A percentile compares a stretch with the other conserved stretches of the same genome.
Evolutionary conservation across 1,140 invertebrate species (phyloP).

Genomic region (Drosophila truncata): DNA sequence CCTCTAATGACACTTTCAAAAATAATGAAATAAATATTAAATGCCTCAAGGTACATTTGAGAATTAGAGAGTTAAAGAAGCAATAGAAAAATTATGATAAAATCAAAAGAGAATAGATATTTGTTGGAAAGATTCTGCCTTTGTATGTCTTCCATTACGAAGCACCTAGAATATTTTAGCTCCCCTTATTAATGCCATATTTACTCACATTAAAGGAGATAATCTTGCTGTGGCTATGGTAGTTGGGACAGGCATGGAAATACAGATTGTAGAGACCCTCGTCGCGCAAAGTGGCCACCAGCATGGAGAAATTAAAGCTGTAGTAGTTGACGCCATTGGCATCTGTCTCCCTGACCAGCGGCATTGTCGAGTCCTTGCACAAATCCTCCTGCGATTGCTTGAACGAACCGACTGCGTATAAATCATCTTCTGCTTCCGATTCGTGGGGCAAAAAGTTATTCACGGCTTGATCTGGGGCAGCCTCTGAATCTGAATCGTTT

Average conservation of each 20-base stretch:
- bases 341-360: conserved; percentile 47
- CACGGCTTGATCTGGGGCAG: conserved; percentile 15
- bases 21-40: not conserved
- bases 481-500: conserved; percentile 22
- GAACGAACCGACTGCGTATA: conserved; percentile 38
- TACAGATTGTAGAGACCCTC: conserved; percentile 98
- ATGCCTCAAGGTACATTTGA: not conserved
- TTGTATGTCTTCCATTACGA: not conserved
- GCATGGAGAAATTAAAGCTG: conserved; percentile 90
- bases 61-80: not conserved
- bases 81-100: not conserved
- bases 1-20: not conserved
- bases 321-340: conserved; percentile 65
- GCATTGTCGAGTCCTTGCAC: conserved; percentile 71
- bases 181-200: rapidly evolving
- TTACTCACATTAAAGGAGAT: conserved; percentile 85
- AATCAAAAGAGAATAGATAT: not conserved
- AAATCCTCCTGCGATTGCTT: conserved; percentile 57
- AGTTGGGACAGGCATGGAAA: conserved; percentile 97
- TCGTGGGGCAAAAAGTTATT: conserved; percentile 35
- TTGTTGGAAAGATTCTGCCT: too few species aligned
- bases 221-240: conserved; percentile 65
- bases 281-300: conserved; percentile 91
- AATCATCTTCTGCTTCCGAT: conserved; percentile 9
- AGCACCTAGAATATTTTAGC: not conserved